Conservation (phyloP, 92 coral and sea anemone species). For the Porites rus region DNA sequence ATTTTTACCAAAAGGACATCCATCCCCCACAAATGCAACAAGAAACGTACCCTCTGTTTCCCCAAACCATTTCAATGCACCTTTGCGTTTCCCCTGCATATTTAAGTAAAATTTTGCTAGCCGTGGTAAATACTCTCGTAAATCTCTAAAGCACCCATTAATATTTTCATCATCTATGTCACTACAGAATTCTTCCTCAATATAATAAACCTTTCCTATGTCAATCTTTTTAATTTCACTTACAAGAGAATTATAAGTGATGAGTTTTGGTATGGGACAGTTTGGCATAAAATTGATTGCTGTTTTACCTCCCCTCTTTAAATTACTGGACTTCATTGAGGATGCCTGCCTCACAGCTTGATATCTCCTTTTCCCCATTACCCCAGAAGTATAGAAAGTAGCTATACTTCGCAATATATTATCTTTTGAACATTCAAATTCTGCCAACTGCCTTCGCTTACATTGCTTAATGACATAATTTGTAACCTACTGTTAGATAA, state of each 20-base stretch:
- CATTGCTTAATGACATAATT: conserved; percentile 17
- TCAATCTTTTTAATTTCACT: conserved; percentile 59
- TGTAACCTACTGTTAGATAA: conserved; percentile 38
- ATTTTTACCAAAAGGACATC: background rate
- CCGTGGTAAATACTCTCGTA: conserved; percentile 70
- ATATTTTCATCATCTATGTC: conserved; percentile 59
- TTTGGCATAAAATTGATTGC: conserved; percentile 15
- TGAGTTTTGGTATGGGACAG: conserved; percentile 14
- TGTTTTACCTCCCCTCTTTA: conserved; percentile 61
- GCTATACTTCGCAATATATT: conserved; percentile 68
- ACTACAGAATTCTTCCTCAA: conserved; percentile 37
- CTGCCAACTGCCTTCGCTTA: conserved; percentile 8
- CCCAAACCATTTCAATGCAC: conserved; percentile 83
- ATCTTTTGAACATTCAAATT: conserved; percentile 42
- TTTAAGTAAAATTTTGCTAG: conserved; percentile 70
- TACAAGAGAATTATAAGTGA: conserved; percentile 52
- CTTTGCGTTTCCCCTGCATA: conserved; percentile 47
- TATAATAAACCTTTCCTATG: conserved; percentile 50
- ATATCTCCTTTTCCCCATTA: conserved; percentile 71
- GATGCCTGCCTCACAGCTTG: conserved; percentile 60
- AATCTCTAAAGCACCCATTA: conserved; percentile 72
- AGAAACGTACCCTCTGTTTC: conserved; percentile 74
- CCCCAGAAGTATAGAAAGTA: conserved; percentile 70
- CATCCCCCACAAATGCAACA: conserved; percentile 53
- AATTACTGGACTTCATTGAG: conserved; percentile 44